Base-by-base conservation (phyloP, 2,113 vertebrate genomes). In the Malurus alboscapulatus region DNA sequence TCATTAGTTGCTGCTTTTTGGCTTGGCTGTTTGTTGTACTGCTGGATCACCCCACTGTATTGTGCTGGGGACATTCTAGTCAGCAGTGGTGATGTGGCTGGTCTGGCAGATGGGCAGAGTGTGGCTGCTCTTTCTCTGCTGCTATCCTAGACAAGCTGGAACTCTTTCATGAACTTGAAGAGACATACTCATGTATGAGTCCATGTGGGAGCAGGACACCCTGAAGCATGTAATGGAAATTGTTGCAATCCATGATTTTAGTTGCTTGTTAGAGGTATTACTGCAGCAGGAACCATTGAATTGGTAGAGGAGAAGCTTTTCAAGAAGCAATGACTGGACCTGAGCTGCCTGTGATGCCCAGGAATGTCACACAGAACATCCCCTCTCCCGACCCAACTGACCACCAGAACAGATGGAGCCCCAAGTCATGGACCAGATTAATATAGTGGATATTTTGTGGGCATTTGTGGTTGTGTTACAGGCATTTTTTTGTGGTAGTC, bases 11-110 rank as follows among this genome's bases (percentile, higher is more conserved):
- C 34, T 73, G 51, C 16, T 42, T 34, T 66, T 58, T 42, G 30
- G 9, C 30, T 66, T 66, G 57, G 51, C 13, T 66, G 16, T 25
- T 42, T 75, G 34, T 25, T 34, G 19, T 29, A 17, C 17, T 27
- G 17, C 18, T 54, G 68, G 42, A 36, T 38, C 4, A 10, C 34
- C n/a, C 34, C 16, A 16, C 27, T 27, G 30, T 11, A 2, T 3
- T 17, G 27, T 40, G 17, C 54, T 62, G 54, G 29, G 25, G 54
- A 17, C 22, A 14, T 40, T 47, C 17, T 89, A 40, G 36, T 62
- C 32, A 54, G 34, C 25, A 29, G 30, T 12, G 59, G 8, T 0
- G 0, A 38, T 30, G 47, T 40, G 53, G 13, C n/a, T 55, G 29
- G 1, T 38, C 47, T 68, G 30, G 25, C 25, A 54, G 17, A 54